Conservation (phyloP, 2,888 invertebrate species). For the Spatulosminthurus flaviceps region DNA sequence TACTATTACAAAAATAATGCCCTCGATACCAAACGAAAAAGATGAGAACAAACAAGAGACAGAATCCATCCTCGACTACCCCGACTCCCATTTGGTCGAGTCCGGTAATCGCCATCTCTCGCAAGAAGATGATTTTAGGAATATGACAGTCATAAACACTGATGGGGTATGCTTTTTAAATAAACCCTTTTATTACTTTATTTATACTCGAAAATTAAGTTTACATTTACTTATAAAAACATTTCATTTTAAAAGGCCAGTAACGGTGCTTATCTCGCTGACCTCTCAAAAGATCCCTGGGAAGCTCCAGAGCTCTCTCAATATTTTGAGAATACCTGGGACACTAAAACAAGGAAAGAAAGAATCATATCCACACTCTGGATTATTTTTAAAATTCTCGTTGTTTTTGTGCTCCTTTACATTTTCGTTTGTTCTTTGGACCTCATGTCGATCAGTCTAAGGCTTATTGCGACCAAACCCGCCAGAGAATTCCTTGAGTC, state of each 20-base stretch:
- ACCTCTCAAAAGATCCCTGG: conserved; percentile 53
- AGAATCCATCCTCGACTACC: conserved; percentile 19
- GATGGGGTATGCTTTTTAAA: neutral
- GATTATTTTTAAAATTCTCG: conserved; percentile 59
- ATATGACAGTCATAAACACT: neutral
- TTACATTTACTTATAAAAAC: too few species aligned
- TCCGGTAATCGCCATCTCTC: conserved; percentile 18
- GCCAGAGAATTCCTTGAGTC: conserved; percentile 65
- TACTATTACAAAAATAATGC: too few species aligned
- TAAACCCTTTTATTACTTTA: neutral
- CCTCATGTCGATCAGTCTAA: conserved; percentile 66
- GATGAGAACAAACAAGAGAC: neutral
- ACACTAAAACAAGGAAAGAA: conserved; percentile 51
- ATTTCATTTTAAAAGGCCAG: too few species aligned
- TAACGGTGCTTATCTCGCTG: neutral
- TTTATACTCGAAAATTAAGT: too few species aligned
- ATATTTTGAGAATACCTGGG: conserved; percentile 52
- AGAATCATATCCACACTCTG: conserved; percentile 62
- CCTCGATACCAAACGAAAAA: too few species aligned
- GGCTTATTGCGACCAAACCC: conserved; percentile 65
- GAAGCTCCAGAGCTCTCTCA: conserved; percentile 44
- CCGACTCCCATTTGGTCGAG: neutral
- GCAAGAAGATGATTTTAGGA: neutral
- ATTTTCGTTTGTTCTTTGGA: conserved; percentile 67
- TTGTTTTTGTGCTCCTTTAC: conserved; percentile 65